phyloP scores from a whole-genome alignment of 2,888 invertebrate genomes.

The Protonemura montana region DNA sequence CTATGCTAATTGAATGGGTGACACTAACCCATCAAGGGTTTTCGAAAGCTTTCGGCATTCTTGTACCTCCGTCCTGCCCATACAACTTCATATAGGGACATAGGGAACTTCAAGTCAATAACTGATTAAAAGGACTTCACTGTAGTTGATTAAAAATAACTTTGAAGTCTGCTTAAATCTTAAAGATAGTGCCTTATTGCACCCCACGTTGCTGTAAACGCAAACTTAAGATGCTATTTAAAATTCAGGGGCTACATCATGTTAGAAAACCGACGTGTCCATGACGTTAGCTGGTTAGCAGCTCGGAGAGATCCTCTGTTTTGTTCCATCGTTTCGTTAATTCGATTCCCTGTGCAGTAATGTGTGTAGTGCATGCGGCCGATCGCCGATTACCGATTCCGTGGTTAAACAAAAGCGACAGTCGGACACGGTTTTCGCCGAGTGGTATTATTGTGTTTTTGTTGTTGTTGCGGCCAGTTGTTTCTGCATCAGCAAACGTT shows the following conservation, averaged over 20 bases:
- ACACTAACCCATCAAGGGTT: background rate
- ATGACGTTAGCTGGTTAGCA: too few relatives aligned
- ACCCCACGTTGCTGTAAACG: too few relatives aligned
- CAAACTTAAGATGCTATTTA: too few relatives aligned
- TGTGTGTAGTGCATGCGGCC: background rate
- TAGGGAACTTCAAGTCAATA: background rate
- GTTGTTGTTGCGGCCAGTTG: background rate
- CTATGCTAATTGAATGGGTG: background rate
- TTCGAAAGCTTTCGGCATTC: background rate
- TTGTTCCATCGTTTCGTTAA: too few relatives aligned
- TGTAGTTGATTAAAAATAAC: background rate
- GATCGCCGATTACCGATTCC: too few relatives aligned
- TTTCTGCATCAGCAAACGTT: conserved; percentile 12
- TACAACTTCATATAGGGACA: background rate
- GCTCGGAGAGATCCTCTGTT: too few relatives aligned
- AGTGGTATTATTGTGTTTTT: background rate
- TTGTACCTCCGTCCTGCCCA: background rate
- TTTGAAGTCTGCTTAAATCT: too few relatives aligned
- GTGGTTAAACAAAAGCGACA: background rate
- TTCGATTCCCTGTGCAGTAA: too few relatives aligned
- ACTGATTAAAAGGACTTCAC: background rate
- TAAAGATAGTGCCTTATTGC: too few relatives aligned
- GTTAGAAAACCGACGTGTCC: too few relatives aligned
- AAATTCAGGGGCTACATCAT: too few relatives aligned
- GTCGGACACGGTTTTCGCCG: background rate